Conservation (phyloP, 2,888 invertebrate genomes). For the Protodeltote pygarga region DNA sequence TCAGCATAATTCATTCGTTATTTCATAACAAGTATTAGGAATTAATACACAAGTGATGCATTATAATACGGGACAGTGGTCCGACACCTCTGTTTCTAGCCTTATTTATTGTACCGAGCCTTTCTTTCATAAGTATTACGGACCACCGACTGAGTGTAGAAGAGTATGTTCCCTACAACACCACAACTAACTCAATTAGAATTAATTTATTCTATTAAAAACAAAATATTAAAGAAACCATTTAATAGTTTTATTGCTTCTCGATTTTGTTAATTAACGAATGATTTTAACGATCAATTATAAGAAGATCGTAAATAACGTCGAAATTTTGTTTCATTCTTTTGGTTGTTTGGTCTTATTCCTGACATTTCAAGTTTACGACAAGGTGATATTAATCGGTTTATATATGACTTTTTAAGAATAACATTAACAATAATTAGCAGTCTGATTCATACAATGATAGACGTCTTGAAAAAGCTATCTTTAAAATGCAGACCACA, state of each 20-base stretch:
- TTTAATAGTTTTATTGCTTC: conserved; percentile 33
- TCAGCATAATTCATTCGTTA: conserved; percentile 48
- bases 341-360: conserved; percentile 22
- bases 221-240: conserved; percentile 10
- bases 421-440: conserved; percentile 41
- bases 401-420: conserved; percentile 13
- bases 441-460: no score
- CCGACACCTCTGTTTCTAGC: conserved; percentile 67
- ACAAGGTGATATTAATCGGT: conserved; percentile 32
- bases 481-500: conserved; percentile 34
- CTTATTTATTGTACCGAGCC: conserved; percentile 70
- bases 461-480: neutral
- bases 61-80: conserved; percentile 65
- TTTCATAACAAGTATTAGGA: conserved; percentile 59
- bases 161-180: conserved; percentile 51
- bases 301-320: conserved; percentile 38
- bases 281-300: conserved; percentile 46
- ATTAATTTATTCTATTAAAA: conserved; percentile 1
- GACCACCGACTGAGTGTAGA: conserved; percentile 69
- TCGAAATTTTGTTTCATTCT: conserved; percentile 14
- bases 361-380: conserved; percentile 44
- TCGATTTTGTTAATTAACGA: conserved; percentile 40
- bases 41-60: conserved; percentile 68
- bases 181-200: conserved; percentile 23
- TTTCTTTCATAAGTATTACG: conserved; percentile 62